phyloP scores from a whole-genome alignment of 2,113 vertebrate species.

The Oxyura jamaicensis region DNA sequence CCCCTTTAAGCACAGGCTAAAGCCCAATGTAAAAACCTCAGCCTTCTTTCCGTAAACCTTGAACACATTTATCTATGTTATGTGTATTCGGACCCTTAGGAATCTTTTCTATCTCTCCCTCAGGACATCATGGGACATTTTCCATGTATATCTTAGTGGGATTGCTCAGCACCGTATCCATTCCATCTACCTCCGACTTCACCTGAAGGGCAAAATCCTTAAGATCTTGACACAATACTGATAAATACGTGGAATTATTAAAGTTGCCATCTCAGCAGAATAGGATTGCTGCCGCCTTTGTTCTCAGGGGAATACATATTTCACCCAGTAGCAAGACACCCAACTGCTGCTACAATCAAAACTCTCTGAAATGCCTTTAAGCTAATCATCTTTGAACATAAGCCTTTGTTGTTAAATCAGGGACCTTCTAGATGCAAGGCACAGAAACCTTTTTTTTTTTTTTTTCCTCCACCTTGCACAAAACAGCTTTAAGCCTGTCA shows the following conservation, averaged over 20 bases:
- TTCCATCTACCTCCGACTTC: constrained; percentile 72
- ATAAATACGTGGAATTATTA: constrained; percentile 84
- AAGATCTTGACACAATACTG: constrained; percentile 81
- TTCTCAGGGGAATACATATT: constrained; percentile 81
- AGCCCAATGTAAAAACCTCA: constrained; percentile 6
- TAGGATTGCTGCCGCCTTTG: constrained; percentile 74
- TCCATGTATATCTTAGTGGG: constrained; percentile 66
- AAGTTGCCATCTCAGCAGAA: constrained; percentile 82
- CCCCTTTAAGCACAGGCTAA: constrained; percentile 30
- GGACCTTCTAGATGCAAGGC: constrained; percentile 75
- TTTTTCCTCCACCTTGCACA: constrained; percentile 77
- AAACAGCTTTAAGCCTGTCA: constrained; percentile 88
- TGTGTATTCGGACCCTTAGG: constrained; percentile 56
- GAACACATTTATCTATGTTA: constrained; percentile 70
- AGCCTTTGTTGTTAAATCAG: constrained; percentile 80
- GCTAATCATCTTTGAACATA: constrained; percentile 82
- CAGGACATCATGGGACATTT: constrained; percentile 69
- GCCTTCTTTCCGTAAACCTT: constrained; percentile 33
- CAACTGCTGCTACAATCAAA: constrained; percentile 77
- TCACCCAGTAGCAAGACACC: constrained; percentile 79
- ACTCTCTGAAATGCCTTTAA: constrained; percentile 81
- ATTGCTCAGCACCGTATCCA: constrained; percentile 72
- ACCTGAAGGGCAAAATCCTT: constrained; percentile 80
- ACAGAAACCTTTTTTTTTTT: constrained; percentile 71
- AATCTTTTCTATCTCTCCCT: constrained; percentile 67